phyloP scores from a whole-genome alignment of 1,140 invertebrate species.

The Propsilocerus akamusi region DNA sequence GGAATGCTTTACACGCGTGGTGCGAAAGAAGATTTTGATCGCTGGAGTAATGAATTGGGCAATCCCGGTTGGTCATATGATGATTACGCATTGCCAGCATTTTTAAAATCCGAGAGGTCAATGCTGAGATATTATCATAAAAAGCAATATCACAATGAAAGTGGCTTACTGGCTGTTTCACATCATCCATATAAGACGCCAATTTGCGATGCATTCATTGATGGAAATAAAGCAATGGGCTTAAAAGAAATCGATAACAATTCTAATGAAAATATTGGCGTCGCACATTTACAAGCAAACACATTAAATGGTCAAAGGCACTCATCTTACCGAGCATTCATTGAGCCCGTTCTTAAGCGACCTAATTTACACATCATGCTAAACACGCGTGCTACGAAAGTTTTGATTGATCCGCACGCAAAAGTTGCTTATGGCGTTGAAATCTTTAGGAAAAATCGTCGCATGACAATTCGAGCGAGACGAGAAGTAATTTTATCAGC shows the following conservation, averaged over 20 bases:
- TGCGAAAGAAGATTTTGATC: slow-evolving; percentile 52
- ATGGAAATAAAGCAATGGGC: slow-evolving; percentile 37
- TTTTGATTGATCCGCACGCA: slow-evolving; percentile 23
- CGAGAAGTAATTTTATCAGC: slow-evolving; percentile 30
- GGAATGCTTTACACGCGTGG: slow-evolving; percentile 82
- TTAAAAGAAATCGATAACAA: slow-evolving; percentile 41
- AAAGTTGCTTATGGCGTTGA: slow-evolving; percentile 28
- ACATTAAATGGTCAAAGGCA: slow-evolving; percentile 28
- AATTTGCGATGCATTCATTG: slow-evolving; percentile 37
- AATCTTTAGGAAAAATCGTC: slow-evolving; percentile 21
- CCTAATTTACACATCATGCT: slow-evolving; percentile 40
- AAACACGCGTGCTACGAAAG: slow-evolving; percentile 32
- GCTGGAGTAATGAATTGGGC: slow-evolving; percentile 45
- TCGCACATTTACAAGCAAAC: slow-evolving; percentile 46
- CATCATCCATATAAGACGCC: slow-evolving; percentile 31
- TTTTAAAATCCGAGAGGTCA: slow-evolving; percentile 36
- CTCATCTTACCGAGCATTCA: slow-evolving; percentile 33
- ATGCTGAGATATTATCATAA: slow-evolving; percentile 26
- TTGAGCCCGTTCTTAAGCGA: slow-evolving; percentile 27
- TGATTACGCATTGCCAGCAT: slow-evolving; percentile 48
- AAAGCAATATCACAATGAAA: slow-evolving; percentile 32
- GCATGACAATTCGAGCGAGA: slow-evolving; percentile 15
- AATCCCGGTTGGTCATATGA: slow-evolving; percentile 62
- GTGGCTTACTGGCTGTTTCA: slow-evolving; percentile 31
- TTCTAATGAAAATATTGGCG: slow-evolving; percentile 36